Percentiles rank a stretch among this genome's conserved stretches.
Conservation (phyloP, 2,797 vertebrate genomes). For the Protosalanx chinensis region DNA sequence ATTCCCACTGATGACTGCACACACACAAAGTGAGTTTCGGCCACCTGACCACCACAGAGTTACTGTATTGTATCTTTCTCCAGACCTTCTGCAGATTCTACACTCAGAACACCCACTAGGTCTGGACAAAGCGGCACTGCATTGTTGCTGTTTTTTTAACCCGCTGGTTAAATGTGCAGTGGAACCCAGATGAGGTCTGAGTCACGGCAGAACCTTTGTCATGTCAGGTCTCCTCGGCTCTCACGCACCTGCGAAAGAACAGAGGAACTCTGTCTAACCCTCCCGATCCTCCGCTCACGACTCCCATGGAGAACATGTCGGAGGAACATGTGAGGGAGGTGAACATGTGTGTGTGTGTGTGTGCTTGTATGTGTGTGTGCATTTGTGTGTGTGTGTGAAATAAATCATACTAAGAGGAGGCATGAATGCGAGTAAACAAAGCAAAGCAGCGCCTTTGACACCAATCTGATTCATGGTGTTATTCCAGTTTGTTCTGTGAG, state of each 20-base stretch:
- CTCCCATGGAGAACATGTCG: conserved; percentile 46
- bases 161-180: conserved; percentile 1
- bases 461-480: neutral
- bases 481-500: neutral
- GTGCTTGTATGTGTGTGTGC: neutral
- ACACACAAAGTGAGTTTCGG: conserved; percentile 48
- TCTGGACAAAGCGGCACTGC: neutral
- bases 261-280: conserved; percentile 8
- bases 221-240: conserved; percentile 20
- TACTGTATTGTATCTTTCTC: conserved; percentile 15
- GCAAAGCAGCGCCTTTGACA: neutral
- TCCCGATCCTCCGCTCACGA: conserved; percentile 8
- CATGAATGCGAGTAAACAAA: neutral
- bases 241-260: conserved; percentile 57
- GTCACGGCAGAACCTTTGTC: conserved; percentile 23
- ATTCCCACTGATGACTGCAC: conserved; percentile 47
- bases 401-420: neutral
- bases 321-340: conserved; percentile 16
- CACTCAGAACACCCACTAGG: neutral
- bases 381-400: neutral
- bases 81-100: neutral
- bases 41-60: conserved; percentile 24
- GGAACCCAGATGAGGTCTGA: conserved; percentile 39
- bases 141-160: no score
- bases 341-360: neutral